A percentile compares a stretch with the other conserved stretches of the same genome.
Conservation (phyloP, 1,140 invertebrate species). For the Leptinotarsa lineolata region DNA sequence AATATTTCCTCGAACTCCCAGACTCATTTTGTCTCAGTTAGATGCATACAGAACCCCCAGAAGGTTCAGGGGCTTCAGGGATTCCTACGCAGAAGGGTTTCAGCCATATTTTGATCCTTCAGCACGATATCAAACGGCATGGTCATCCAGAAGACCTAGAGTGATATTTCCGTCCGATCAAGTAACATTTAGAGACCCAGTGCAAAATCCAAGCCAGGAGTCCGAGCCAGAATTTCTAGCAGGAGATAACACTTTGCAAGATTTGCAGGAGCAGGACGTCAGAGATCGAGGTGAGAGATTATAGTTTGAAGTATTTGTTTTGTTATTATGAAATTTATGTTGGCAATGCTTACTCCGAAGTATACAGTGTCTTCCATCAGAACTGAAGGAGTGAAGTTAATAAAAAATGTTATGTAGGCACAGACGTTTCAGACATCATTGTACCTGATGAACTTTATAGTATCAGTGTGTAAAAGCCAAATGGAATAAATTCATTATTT, state of each 20-base stretch:
- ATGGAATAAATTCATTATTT: too few species aligned
- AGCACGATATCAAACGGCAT: conserved; percentile 38
- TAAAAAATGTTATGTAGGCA: too few species aligned
- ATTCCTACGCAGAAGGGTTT: conserved; percentile 34
- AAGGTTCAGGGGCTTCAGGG: conserved; percentile 42
- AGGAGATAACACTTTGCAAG: conserved; percentile 51
- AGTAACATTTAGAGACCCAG: conserved; percentile 51
- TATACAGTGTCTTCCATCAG: too few species aligned
- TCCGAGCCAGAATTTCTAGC: conserved; percentile 51
- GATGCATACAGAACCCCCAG: conserved; percentile 44
- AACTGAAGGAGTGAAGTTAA: too few species aligned
- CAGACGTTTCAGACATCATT: too few species aligned
- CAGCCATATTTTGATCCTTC: conserved; percentile 44
- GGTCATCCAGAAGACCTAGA: conserved; percentile 49
- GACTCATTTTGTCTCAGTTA: conserved; percentile 32
- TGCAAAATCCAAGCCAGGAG: conserved; percentile 31
- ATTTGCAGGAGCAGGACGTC: conserved; percentile 50
- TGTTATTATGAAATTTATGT: too few species aligned
- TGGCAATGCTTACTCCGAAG: too few species aligned
- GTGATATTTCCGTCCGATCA: conserved; percentile 55
- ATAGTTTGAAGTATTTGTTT: neutral
- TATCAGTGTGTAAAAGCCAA: too few species aligned
- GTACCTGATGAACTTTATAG: too few species aligned
- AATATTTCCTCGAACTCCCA: conserved; percentile 19
- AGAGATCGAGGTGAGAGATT: conserved; percentile 50